Conservation (phyloP, 2,113 vertebrate species). For the Thamnophis sirtalis region DNA sequence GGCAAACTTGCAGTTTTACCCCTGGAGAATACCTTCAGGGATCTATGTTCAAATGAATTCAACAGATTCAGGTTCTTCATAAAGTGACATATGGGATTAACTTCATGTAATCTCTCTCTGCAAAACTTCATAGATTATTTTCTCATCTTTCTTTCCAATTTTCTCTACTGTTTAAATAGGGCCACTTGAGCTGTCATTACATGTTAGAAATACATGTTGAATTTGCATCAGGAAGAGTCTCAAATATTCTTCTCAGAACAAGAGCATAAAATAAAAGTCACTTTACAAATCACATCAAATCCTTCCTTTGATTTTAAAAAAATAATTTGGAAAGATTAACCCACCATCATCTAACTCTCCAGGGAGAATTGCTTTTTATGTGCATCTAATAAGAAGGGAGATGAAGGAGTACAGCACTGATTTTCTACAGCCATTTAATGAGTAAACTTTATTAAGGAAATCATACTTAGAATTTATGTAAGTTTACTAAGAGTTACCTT, state of each 20-base stretch:
- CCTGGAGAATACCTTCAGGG: neutral
- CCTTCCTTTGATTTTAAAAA: constrained; percentile 29
- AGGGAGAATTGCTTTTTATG: neutral
- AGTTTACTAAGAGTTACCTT: neutral
- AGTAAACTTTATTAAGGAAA: neutral
- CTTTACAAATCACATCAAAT: constrained; percentile 19
- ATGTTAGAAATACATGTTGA: constrained; percentile 2
- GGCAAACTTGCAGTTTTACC: neutral
- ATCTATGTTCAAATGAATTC: neutral
- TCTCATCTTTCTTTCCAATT: neutral
- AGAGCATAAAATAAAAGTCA: neutral
- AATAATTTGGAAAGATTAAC: constrained; percentile 30
- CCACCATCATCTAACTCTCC: neutral
- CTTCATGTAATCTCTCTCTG: neutral
- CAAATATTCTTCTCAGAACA: constrained; percentile 26
- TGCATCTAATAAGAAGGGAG: constrained; percentile 1
- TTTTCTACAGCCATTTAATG: neutral
- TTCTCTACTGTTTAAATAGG: constrained; percentile 21
- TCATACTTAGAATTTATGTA: neutral
- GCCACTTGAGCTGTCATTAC: constrained; percentile 8
- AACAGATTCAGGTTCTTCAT: neutral
- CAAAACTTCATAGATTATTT: neutral
- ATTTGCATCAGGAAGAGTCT: constrained; percentile 1
- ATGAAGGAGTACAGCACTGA: constrained; percentile 17
- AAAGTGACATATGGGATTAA: constrained; percentile 17